phyloP scores from a whole-genome alignment of 2,113 vertebrate species.

The Puma concolor region DNA sequence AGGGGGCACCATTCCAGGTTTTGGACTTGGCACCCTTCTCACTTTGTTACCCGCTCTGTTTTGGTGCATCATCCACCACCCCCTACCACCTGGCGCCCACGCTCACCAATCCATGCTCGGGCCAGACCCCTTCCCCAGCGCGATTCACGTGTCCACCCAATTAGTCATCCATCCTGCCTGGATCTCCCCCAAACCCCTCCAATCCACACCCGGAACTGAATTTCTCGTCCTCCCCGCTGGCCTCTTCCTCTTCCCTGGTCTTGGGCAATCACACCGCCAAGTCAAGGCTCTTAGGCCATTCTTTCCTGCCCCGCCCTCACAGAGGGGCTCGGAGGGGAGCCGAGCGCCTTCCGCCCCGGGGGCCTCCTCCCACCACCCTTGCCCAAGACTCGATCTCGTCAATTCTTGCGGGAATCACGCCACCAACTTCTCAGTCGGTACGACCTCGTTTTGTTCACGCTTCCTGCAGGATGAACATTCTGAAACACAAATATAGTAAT shows the following conservation, averaged over 20 bases:
- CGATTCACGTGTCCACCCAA: neutral
- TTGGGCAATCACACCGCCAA: neutral
- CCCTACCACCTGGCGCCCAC: neutral
- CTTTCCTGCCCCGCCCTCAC: neutral
- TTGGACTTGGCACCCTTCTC: neutral
- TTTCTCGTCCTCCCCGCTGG: neutral
- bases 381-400: neutral
- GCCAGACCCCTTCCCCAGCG: neutral
- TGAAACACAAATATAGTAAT: neutral
- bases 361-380: neutral
- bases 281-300: neutral
- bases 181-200: neutral
- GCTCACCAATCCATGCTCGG: neutral
- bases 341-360: neutral
- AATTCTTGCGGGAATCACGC: neutral
- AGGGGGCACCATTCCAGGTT: neutral
- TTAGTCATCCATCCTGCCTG: neutral
- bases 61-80: neutral
- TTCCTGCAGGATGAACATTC: neutral
- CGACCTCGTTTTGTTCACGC: neutral
- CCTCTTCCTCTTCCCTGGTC: neutral
- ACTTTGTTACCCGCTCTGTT: neutral
- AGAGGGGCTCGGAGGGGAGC: neutral
- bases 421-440: neutral
- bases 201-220: neutral